These are phyloP conservation scores for Brachyhypopomus occidentalis DNA, from an alignment of 2,113 vertebrate genomes.

Conservation along the genomic window DNA sequence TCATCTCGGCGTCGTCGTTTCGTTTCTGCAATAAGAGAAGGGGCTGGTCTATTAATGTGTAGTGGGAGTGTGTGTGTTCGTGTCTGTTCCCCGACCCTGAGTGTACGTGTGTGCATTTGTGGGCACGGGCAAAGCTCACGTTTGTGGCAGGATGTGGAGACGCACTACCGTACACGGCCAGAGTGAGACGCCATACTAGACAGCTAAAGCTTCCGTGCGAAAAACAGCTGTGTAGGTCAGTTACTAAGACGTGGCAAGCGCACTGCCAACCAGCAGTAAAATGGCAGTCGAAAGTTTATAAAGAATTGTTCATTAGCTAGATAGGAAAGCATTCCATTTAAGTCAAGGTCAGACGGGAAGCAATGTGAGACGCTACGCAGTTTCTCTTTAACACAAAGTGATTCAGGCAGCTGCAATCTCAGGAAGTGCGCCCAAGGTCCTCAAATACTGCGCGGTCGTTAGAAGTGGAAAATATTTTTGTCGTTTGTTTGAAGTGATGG, in stretches of 20 bases:
- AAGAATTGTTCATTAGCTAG: neutral
- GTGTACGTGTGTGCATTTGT: neutral
- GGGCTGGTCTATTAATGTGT: neutral
- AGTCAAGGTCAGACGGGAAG: conserved; percentile 49
- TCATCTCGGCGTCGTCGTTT: neutral
- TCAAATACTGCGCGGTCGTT: neutral
- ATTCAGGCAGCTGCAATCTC: conserved; percentile 31
- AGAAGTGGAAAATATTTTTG: neutral
- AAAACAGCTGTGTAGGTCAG: conserved; percentile 15
- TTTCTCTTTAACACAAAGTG: conserved; percentile 1
- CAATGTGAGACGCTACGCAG: conserved; percentile 20
- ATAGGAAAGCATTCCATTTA: conserved; percentile 11
- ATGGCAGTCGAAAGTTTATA: conserved; percentile 41
- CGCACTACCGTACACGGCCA: conserved; percentile 1
- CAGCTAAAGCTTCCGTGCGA: conserved; percentile 1
- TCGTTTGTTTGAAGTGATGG: conserved; percentile 26
- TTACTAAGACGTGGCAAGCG: conserved; percentile 40
- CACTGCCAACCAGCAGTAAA: neutral
- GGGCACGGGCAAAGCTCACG: neutral
- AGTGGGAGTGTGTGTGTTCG: neutral
- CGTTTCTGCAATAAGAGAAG: conserved; percentile 19
- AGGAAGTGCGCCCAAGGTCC: conserved; percentile 30
- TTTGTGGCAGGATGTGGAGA: conserved; percentile 45
- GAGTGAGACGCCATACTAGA: conserved; percentile 29
- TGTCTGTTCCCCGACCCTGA: neutral